A percentile compares a stretch with the other conserved stretches of the same genome.
Conservation (phyloP, 53 echinoderm and acorn worm species). For the Temnopleurus reevesii region DNA sequence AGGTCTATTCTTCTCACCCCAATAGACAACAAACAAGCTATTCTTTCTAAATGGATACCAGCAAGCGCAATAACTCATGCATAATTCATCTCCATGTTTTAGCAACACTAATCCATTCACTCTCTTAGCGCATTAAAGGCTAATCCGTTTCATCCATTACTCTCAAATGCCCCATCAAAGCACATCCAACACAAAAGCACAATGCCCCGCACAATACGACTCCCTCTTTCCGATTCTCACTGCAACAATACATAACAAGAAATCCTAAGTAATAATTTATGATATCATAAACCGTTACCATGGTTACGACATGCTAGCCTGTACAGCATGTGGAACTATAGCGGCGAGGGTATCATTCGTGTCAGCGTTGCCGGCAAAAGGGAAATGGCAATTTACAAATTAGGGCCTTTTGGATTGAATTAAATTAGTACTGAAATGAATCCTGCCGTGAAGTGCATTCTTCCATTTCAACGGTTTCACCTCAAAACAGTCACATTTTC, state of each 20-base stretch:
- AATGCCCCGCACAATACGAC: neutral
- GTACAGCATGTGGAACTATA: neutral
- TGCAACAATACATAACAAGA: neutral
- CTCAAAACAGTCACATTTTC: too few species aligned
- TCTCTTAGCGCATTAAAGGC: neutral
- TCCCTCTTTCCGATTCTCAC: neutral
- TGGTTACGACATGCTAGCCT: constrained; percentile 23
- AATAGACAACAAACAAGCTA: neutral
- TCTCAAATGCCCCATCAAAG: neutral
- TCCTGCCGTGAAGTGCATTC: too few species aligned
- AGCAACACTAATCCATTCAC: neutral
- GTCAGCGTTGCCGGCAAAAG: neutral
- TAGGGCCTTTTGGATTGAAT: constrained; percentile 39
- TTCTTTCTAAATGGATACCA: neutral
- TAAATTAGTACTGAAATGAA: constrained; percentile 24
- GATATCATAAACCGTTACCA: constrained; percentile 10
- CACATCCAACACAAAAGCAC: neutral
- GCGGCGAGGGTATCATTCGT: neutral
- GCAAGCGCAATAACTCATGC: neutral
- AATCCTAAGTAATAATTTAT: constrained; percentile 33
- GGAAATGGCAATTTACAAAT: constrained; percentile 49
- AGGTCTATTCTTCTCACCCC: neutral
- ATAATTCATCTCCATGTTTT: neutral
- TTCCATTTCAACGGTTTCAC: too few species aligned
- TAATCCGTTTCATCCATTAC: neutral